A percentile compares a stretch with the other conserved stretches of the same genome.
phyloP scores from a whole-genome alignment of 1,140 invertebrate species.

The Lordiphosa collinella region DNA sequence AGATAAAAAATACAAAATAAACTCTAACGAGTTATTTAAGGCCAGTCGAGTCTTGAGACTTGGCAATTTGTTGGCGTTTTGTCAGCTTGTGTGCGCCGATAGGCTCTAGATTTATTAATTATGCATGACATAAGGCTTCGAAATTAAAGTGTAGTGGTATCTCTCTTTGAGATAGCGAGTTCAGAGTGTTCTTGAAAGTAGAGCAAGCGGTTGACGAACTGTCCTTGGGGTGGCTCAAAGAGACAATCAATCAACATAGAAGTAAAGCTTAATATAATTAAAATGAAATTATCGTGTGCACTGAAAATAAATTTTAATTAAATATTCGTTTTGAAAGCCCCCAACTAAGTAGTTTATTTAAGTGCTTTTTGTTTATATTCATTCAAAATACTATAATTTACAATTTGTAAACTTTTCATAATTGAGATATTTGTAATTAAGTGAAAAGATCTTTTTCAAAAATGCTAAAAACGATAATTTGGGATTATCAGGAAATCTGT shows the following conservation, averaged over 20 bases:
- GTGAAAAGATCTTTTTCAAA: no score
- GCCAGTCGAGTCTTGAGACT: conserved; percentile 13
- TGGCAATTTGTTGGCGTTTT: conserved; percentile 71
- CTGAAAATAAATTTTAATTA: no score
- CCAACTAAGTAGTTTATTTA: no score
- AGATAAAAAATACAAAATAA: conserved; percentile 48
- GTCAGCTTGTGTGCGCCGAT: conserved; percentile 31
- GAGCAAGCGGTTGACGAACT: conserved; percentile 35
- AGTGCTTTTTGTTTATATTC: no score
- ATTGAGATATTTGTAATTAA: no score
- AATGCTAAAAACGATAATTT: no score
- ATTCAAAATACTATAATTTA: no score
- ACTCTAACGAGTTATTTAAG: conserved; percentile 69
- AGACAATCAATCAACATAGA: not conserved
- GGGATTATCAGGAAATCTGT: no score
- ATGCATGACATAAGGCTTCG: conserved; percentile 34
- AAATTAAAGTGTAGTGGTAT: no score
- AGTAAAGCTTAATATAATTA: not conserved
- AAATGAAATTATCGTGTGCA: no score
- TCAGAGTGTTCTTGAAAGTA: conserved; percentile 24
- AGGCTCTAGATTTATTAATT: conserved; percentile 59
- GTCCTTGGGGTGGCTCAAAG: conserved; percentile 30
- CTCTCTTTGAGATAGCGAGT: conserved; percentile 10
- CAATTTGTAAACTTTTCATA: no score
- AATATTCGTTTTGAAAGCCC: no score